Percentiles rank a stretch among this genome's conserved stretches.
Evolutionary conservation across 2,888 invertebrate genomes (phyloP).

Genomic region (Andrena flavipes): DNA sequence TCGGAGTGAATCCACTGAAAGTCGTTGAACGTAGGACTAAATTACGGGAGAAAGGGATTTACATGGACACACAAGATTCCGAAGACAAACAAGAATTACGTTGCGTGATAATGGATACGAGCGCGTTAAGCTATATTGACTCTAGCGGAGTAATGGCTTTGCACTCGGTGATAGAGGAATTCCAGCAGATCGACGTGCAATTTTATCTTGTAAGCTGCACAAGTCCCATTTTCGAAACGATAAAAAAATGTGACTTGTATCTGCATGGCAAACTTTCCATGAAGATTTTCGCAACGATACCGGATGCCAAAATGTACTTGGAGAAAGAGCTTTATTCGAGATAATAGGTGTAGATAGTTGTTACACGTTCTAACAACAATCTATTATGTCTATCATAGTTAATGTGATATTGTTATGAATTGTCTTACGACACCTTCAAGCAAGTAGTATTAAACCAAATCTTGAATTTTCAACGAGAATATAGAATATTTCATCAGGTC

Average conservation of each 20-base stretch:
- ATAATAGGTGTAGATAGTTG: slow-evolving; percentile 27
- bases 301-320: slow-evolving; percentile 87
- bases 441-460: slow-evolving; percentile 21
- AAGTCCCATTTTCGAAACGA: slow-evolving; percentile 82
- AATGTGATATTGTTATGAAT: slow-evolving; percentile 25
- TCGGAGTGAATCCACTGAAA: slow-evolving; percentile 86
- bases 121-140: slow-evolving; percentile 88
- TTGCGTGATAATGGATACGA: slow-evolving; percentile 87
- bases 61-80: slow-evolving; percentile 65
- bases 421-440: neutral
- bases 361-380: slow-evolving; percentile 14
- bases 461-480: neutral
- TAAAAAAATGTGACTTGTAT: slow-evolving; percentile 81
- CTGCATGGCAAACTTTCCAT: slow-evolving; percentile 81
- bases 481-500: neutral
- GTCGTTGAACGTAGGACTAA: slow-evolving; percentile 84
- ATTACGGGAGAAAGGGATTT: slow-evolving; percentile 78
- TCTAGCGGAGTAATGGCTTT: slow-evolving; percentile 88
- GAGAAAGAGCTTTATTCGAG: slow-evolving; percentile 71
- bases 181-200: slow-evolving; percentile 86
- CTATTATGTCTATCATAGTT: slow-evolving; percentile 1
- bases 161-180: slow-evolving; percentile 86
- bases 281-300: slow-evolving; percentile 87
- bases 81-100: slow-evolving; percentile 71
- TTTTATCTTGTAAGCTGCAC: slow-evolving; percentile 87